Evolutionary conservation across 1,140 invertebrate genomes (phyloP), one percentile per base, ranked within the genome.

Genomic region (Teleopsis dalmanni): DNA sequence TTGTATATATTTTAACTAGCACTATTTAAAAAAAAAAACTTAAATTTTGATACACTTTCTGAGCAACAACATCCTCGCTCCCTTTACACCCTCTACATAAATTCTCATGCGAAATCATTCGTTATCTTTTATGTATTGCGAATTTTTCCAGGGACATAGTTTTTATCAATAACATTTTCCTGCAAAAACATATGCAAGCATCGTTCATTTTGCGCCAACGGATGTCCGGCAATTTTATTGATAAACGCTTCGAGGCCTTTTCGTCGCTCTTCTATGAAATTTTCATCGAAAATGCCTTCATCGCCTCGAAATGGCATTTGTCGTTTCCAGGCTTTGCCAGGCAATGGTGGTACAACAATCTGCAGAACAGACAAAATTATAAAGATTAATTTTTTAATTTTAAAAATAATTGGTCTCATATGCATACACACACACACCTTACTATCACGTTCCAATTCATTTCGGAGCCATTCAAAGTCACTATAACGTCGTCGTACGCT

Each of bases 101-200:
- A 21, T 3, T 49, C 41, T 14, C 18, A 27, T 7, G 34, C 31
- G 26, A 41, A 34, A 34, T 49, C 19, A 0, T 35, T n/a, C 26
- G 54, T 60, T 19, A 23, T 23, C 35, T 51, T 27, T 80, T 88
- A 90, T 78, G 91, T 91, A 76, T 95, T 98, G 71, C 95, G 82
- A 75, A 99, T 98, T 78, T 98, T 98, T 58, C 97, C 97, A 57
- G 97, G 96, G 51, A 98, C 91, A 75, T 99, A 99, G 76, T 96
- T 98, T 76, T 95, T 96, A 76, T 99, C 95, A 74, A 99, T 98
- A 56, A 86, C 82, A 42, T 86, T 85, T 64, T 98, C 95, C 74
- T 98, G 95, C 47, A 99, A 79, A 78, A 99, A 99, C 90, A 99
- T 99, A 68, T 99, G 97, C 60, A 99, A 82, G 78, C 95, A 99